Evolutionary conservation across 2,797 vertebrate genomes (phyloP).

Genomic region (Pogoniulus pusillus): DNA sequence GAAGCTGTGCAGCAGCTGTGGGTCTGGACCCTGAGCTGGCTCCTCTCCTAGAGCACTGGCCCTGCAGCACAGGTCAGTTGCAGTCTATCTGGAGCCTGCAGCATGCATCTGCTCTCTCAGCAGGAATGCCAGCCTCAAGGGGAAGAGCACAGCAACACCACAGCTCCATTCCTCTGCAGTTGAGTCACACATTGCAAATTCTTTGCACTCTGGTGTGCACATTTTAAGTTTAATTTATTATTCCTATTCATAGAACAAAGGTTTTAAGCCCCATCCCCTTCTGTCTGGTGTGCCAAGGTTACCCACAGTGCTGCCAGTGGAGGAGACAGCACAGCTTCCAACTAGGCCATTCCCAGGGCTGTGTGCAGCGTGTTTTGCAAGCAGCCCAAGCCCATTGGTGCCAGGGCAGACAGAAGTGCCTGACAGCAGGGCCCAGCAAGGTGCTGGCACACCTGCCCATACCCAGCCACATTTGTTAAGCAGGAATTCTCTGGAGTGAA

Average conservation of each 20-base stretch:
- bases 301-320: neutral
- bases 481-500: neutral
- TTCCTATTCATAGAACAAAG: neutral
- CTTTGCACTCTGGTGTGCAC: neutral
- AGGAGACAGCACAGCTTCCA: neutral
- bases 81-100: neutral
- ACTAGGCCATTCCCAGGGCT: neutral
- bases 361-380: accelerated
- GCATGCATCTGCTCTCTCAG: neutral
- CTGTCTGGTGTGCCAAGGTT: neutral
- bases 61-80: neutral
- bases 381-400: accelerated
- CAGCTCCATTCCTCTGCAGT: neutral
- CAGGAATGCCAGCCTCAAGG: neutral
- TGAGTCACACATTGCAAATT: accelerated
- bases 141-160: neutral
- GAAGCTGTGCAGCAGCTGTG: accelerated
- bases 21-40: neutral
- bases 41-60: neutral
- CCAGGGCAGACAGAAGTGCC: neutral
- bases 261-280: neutral
- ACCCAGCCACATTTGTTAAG: neutral
- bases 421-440: neutral
- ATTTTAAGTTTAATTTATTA: neutral
- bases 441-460: neutral